These are phyloP conservation scores for Tryphoninae sp. DNA, from an alignment of 2,888 invertebrate genomes.

Conservation along the genomic window DNA sequence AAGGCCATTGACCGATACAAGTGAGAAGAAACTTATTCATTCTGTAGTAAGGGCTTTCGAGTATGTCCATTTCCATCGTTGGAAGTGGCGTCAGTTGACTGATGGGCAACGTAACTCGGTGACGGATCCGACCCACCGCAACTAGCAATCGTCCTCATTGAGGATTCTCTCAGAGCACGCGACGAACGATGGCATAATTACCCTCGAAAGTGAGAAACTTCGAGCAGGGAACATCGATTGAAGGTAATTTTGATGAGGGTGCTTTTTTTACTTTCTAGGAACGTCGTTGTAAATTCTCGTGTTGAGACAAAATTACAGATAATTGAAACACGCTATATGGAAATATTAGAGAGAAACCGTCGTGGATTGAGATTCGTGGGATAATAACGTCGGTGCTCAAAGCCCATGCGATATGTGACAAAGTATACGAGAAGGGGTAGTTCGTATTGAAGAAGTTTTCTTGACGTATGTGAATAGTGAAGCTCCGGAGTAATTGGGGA, in stretches of 20 bases:
- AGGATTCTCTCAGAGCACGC: slow-evolving; percentile 35
- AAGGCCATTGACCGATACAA: slow-evolving; percentile 61
- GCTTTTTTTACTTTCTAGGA: neutral
- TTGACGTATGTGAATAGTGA: no score
- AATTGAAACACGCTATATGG: no score
- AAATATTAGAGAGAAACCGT: no score
- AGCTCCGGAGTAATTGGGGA: no score
- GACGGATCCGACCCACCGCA: neutral
- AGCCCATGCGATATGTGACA: no score
- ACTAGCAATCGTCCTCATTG: slow-evolving; percentile 25
- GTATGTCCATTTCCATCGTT: slow-evolving; percentile 46
- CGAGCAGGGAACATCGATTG: slow-evolving; percentile 12
- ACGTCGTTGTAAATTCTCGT: neutral
- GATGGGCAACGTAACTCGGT: neutral
- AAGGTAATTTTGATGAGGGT: neutral
- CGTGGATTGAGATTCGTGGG: neutral
- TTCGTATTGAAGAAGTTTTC: no score
- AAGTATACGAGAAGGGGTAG: no score
- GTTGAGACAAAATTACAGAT: no score
- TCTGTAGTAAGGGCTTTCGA: slow-evolving; percentile 53
- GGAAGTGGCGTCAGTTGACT: slow-evolving; percentile 24
- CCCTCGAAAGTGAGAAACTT: neutral
- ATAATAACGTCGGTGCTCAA: no score
- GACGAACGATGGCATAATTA: slow-evolving; percentile 40
- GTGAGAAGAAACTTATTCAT: slow-evolving; percentile 54